phyloP scores from a whole-genome alignment of 37 sponge, comb jelly and placozoan genomes.

The Halisarca cf. caerulea region DNA sequence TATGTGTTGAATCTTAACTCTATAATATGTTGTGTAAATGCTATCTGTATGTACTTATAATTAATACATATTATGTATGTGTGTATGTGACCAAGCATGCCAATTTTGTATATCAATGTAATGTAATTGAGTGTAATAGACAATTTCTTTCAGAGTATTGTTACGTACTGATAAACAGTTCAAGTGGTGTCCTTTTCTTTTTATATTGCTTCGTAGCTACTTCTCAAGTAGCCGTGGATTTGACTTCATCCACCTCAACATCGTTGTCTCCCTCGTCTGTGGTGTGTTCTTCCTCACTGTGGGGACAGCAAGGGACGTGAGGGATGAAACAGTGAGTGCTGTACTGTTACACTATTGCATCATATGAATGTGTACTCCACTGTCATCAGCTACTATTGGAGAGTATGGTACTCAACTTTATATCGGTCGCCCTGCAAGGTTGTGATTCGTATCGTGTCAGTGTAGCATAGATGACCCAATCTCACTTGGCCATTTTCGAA shows the following conservation, averaged over 20 bases:
- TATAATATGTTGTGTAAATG: too few relatives aligned
- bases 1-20: too few relatives aligned
- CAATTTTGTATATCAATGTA: not conserved
- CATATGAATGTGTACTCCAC: too few relatives aligned
- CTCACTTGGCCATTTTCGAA: too few relatives aligned
- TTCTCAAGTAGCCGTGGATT: not conserved
- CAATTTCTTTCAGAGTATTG: not conserved
- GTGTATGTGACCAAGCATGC: slow-evolving; percentile 9
- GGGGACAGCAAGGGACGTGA: not conserved
- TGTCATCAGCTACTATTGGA: too few relatives aligned
- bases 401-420: too few relatives aligned
- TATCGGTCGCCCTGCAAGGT: too few relatives aligned
- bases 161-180: not conserved
- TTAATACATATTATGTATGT: not conserved
- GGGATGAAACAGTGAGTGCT: not conserved
- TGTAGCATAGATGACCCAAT: too few relatives aligned
- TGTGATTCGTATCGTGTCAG: too few relatives aligned
- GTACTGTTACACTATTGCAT: too few relatives aligned
- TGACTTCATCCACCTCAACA: slow-evolving; percentile 13
- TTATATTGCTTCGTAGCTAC: not conserved
- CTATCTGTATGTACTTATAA: not conserved
- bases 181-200: not conserved
- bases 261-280: slow-evolving; percentile 13
- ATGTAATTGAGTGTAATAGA: not conserved
- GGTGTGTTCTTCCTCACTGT: slow-evolving; percentile 4